phyloP scores from a whole-genome alignment of 2,888 invertebrate genomes.

The Netelia inedita region DNA sequence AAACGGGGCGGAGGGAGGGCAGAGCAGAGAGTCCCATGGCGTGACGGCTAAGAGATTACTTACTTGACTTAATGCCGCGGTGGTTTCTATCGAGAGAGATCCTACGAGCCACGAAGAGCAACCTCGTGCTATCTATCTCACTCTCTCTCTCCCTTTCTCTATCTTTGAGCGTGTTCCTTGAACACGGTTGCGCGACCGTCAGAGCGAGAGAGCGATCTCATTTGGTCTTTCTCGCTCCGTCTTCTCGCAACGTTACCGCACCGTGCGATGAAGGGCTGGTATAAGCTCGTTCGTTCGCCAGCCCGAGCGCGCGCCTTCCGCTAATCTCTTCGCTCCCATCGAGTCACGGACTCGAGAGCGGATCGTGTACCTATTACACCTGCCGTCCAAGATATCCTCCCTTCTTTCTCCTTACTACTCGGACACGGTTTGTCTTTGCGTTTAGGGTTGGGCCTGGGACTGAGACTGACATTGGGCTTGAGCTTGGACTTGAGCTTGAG shows the following conservation, averaged over 20 bases:
- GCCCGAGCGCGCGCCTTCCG: conserved; percentile 60
- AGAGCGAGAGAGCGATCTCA: conserved; percentile 9
- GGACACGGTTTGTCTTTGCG: conserved; percentile 8
- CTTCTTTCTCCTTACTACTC: not conserved
- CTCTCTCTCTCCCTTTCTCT: not conserved
- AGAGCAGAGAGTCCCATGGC: conserved; percentile 74
- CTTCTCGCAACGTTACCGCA: conserved; percentile 60
- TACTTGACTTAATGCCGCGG: conserved; percentile 81
- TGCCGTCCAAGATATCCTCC: conserved; percentile 57
- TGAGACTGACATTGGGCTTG: not conserved
- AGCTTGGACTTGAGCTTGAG: not conserved
- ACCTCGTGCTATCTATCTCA: conserved; percentile 14
- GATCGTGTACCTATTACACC: conserved; percentile 69
- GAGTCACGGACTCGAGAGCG: conserved; percentile 65
- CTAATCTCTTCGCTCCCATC: conserved; percentile 70
- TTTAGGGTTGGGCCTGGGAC: not conserved
- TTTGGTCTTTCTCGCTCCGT: not conserved
- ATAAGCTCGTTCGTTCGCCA: conserved; percentile 13
- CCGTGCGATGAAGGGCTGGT: conserved; percentile 20
- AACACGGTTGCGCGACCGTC: not conserved
- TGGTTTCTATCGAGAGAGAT: conserved; percentile 52
- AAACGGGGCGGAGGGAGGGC: conserved; percentile 11
- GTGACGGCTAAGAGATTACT: conserved; percentile 83
- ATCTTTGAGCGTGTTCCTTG: not conserved
- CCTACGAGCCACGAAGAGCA: conserved; percentile 28